These are phyloP conservation scores for Polymixis flavicincta DNA, from an alignment of 2,888 invertebrate genomes.

Conservation along the genomic window DNA sequence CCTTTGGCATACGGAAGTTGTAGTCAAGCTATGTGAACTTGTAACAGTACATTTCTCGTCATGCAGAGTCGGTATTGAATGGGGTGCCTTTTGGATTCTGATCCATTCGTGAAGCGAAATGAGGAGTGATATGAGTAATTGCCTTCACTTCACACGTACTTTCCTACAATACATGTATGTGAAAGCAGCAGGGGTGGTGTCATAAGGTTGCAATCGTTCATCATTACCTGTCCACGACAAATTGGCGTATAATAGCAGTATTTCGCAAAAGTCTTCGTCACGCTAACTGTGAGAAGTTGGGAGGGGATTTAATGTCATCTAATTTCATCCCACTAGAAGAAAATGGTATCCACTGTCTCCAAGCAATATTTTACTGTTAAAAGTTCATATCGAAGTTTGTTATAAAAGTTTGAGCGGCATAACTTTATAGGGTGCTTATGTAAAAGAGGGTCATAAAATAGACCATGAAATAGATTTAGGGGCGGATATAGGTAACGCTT, in stretches of 20 bases:
- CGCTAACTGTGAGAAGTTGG: constrained; percentile 48
- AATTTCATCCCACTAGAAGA: constrained; percentile 35
- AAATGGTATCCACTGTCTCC: constrained; percentile 36
- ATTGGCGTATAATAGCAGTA: constrained; percentile 32
- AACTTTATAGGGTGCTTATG: constrained; percentile 47
- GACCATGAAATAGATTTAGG: constrained; percentile 28
- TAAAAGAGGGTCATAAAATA: constrained; percentile 41
- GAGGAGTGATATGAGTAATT: constrained; percentile 11
- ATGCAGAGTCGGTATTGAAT: constrained; percentile 8
- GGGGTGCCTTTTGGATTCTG: constrained; percentile 1
- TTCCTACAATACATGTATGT: background rate
- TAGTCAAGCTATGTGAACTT: background rate
- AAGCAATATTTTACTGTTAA: constrained; percentile 46
- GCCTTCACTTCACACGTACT: background rate
- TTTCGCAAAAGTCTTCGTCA: constrained; percentile 30
- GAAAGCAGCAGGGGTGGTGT: background rate
- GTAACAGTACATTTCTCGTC: background rate
- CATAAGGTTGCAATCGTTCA: constrained; percentile 34
- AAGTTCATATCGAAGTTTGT: constrained; percentile 48
- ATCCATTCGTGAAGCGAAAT: constrained; percentile 10
- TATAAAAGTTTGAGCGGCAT: constrained; percentile 41
- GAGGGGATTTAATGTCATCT: constrained; percentile 41
- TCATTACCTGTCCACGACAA: constrained; percentile 41
- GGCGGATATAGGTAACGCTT: constrained; percentile 10
- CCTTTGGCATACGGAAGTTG: constrained; percentile 15